Percentiles rank a stretch among this genome's conserved stretches.
These are phyloP conservation scores for Melanogrammus aeglefinus DNA, from an alignment of 2,797 vertebrate genomes.

Conservation along the genomic window DNA sequence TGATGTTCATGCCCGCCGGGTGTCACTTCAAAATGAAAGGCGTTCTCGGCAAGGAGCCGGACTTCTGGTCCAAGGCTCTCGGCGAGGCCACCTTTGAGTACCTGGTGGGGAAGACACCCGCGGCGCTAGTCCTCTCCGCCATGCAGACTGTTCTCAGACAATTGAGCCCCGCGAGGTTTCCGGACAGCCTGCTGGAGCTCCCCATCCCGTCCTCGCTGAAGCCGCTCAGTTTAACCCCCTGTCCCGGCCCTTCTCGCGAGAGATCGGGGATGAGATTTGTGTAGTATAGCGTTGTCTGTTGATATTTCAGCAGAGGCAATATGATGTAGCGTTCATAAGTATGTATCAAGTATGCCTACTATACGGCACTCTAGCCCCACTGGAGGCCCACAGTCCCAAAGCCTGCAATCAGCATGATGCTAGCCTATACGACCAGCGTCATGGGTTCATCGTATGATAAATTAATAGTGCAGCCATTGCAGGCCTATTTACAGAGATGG, in stretches of 20 bases:
- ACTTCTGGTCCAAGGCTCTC: constrained; percentile 75
- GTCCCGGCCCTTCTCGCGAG: neutral
- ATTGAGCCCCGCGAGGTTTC: constrained; percentile 78
- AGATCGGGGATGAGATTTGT: neutral
- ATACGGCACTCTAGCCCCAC: neutral
- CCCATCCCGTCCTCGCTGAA: constrained; percentile 84
- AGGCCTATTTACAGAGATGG: neutral
- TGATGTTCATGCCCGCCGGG: constrained; percentile 80
- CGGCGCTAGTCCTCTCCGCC: constrained; percentile 76
- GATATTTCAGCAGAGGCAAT: neutral
- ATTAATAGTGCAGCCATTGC: neutral
- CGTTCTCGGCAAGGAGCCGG: constrained; percentile 68
- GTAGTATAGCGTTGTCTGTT: neutral
- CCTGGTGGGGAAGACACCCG: constrained; percentile 75
- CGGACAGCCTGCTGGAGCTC: constrained; percentile 79
- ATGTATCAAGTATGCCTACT: neutral
- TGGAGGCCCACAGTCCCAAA: neutral
- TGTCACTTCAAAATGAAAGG: constrained; percentile 76
- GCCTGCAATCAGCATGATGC: neutral
- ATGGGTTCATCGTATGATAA: neutral
- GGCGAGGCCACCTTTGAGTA: constrained; percentile 79
- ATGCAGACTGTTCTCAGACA: constrained; percentile 82
- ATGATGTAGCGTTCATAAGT: neutral
- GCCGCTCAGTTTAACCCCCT: constrained; percentile 68
- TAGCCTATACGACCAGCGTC: neutral